These are phyloP conservation scores for Rhinopomastus cyanomelas DNA, from an alignment of 2,113 vertebrate species.

Conservation along the genomic window DNA sequence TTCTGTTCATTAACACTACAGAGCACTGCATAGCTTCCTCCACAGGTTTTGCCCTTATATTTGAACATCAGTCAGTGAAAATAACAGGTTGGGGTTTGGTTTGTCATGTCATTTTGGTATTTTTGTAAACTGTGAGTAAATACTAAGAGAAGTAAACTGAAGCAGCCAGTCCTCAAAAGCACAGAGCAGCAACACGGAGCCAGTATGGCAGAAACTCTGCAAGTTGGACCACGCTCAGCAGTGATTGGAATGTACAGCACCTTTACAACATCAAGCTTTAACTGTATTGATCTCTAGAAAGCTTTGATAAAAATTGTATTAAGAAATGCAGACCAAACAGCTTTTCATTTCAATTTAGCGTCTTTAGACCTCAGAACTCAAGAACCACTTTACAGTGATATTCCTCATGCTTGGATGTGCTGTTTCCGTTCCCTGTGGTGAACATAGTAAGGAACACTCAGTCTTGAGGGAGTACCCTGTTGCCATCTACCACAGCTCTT, in stretches of 20 bases:
- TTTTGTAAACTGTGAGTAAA: neutral
- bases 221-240: neutral
- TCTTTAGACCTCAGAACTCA: neutral
- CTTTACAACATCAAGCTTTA: neutral
- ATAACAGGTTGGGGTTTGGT: neutral
- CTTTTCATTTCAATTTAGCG: neutral
- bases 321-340: neutral
- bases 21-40: neutral
- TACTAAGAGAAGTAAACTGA: neutral
- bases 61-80: neutral
- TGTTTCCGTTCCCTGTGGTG: neutral
- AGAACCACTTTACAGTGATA: neutral
- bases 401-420: neutral
- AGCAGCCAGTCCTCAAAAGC: neutral
- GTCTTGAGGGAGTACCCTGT: neutral
- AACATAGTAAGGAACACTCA: neutral
- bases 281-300: neutral
- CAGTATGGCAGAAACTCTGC: neutral
- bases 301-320: neutral
- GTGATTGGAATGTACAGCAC: neutral
- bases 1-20: neutral
- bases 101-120: too few relatives aligned
- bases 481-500: neutral
- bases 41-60: neutral
- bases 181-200: neutral